Evolutionary conservation across 2,797 vertebrate genomes (phyloP), one percentile per base, ranked within the genome.

Genomic region (Centropyge bicolor): DNA sequence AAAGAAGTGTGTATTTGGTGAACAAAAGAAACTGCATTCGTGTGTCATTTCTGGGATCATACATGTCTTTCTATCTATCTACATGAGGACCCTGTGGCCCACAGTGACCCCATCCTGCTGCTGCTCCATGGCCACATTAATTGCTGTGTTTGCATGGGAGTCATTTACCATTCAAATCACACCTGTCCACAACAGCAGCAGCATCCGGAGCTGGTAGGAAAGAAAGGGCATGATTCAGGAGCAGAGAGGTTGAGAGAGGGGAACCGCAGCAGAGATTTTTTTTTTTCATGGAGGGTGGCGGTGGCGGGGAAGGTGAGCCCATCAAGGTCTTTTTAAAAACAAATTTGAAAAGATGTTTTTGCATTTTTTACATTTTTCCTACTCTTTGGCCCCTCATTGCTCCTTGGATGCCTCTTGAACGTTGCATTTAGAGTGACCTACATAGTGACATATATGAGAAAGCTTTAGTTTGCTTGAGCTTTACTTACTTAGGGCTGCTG

Each of bases 101-200:
- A n/a, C 62, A 35, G 3, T 61, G 63, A 75, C 65, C 81, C 48
- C 13, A 14, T 20, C 17, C n/a, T 6, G 48, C 9, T 66, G 66
- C 46, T 57, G 57, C 60, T 74, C 24, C 38, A 56, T 55, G 64
- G 35, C 49, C 56, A 31, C 81, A 70, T 13, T 56, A 67, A 76
- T 86, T 71, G 41, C 45, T 76, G 11, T 70, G 77, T 93, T 90
- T 90, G 85, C 86, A 88, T 89, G 60, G 20, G 19, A 43, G 51
- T 66, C 22, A 89, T 92, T 93, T 93, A 72, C 78, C 72, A 89
- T 90, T 86, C 89, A 93, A 93, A 93, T 91, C 81, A 70, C 82
- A 85, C 74, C 76, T 70, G 73, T 74, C 86, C 85, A 86, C 89
- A 88, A 89, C 76, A 86, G 67, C 83, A 83, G 69, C 81, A 76